A percentile compares a stretch with the other conserved stretches of the same genome.
Evolutionary conservation across 2,113 vertebrate genomes (phyloP).

Genomic region (Hypanus sabinus): DNA sequence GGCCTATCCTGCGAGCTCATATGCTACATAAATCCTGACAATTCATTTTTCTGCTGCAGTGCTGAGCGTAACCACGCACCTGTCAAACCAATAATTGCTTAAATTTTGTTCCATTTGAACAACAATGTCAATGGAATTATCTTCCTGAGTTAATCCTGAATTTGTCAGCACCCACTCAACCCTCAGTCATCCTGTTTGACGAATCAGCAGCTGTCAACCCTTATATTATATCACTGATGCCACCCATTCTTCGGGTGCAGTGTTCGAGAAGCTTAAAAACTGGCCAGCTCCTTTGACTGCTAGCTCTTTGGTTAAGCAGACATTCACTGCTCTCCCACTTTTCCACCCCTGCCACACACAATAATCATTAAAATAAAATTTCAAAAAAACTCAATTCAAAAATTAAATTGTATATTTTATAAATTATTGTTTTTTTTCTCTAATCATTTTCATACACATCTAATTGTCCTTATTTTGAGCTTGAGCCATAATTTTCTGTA

Average conservation of each 20-base stretch:
- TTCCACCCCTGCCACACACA: too few relatives aligned
- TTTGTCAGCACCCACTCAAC: too few relatives aligned
- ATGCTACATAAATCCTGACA: background rate
- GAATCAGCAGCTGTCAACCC: background rate
- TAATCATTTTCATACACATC: background rate
- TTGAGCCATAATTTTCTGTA: constrained; percentile 1
- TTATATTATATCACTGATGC: background rate
- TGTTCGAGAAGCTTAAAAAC: background rate
- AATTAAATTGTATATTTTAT: background rate
- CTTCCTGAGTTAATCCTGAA: too few relatives aligned
- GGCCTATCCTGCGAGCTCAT: background rate
- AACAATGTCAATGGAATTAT: background rate
- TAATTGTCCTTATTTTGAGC: background rate
- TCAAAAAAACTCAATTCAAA: background rate
- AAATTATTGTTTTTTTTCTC: constrained; percentile 3
- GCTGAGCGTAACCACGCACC: background rate
- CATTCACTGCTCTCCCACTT: background rate
- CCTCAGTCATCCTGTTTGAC: background rate
- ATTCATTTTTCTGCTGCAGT: background rate
- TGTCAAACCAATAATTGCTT: background rate
- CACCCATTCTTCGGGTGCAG: background rate
- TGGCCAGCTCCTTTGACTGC: background rate
- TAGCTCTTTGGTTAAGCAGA: background rate
- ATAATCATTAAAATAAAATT: background rate
- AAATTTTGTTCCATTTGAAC: background rate